A percentile compares a stretch with the other conserved stretches of the same genome.
Evolutionary conservation across 1,140 invertebrate genomes (phyloP).

Genomic region (Leptinotarsa undecemlineata): DNA sequence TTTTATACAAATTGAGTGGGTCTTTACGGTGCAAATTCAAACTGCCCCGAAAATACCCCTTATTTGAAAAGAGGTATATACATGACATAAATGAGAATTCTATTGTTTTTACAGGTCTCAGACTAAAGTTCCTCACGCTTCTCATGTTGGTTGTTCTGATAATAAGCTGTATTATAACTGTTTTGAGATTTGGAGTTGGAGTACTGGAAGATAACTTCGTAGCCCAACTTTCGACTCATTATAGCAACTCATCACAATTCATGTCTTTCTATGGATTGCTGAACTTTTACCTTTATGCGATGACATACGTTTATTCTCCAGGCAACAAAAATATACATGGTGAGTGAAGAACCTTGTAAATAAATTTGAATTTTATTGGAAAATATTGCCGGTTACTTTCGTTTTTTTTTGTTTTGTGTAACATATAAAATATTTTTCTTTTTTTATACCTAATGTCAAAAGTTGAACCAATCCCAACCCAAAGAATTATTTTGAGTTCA

Average conservation of each 20-base stretch:
- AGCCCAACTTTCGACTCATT: constrained; percentile 81
- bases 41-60: neutral
- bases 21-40: neutral
- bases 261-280: constrained; percentile 94
- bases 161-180: constrained; percentile 78
- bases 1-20: neutral
- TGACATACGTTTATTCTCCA: constrained; percentile 90
- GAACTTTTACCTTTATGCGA: constrained; percentile 92
- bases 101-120: constrained; percentile 70
- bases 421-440: too few relatives aligned
- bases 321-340: constrained; percentile 77
- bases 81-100: neutral
- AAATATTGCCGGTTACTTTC: too few relatives aligned
- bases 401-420: too few relatives aligned
- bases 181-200: constrained; percentile 83
- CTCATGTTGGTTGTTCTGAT: constrained; percentile 81
- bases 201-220: constrained; percentile 93
- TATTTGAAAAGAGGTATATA: neutral
- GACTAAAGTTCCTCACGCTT: constrained; percentile 88
- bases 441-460: too few relatives aligned
- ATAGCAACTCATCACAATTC: constrained; percentile 89
- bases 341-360: constrained; percentile 56
- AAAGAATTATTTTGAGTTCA: too few relatives aligned
- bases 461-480: too few relatives aligned
- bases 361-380: too few relatives aligned